Conservation (phyloP, 2,888 invertebrate genomes). For the Lepidocyrtoides sp. region DNA sequence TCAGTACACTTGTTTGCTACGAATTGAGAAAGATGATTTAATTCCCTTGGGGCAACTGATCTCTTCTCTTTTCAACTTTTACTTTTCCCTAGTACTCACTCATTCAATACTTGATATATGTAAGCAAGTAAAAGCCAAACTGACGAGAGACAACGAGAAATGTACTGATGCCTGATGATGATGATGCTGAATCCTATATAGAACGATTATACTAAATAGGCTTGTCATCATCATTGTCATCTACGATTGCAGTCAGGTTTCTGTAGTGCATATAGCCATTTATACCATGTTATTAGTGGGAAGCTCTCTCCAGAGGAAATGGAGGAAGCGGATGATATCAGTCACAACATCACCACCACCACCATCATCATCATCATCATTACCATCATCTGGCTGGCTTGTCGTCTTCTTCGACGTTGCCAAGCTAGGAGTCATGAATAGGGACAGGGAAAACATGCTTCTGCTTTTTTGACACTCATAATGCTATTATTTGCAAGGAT, state of each 20-base stretch:
- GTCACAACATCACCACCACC: slow-evolving; percentile 20
- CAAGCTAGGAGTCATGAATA: too few relatives aligned
- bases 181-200: not conserved
- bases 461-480: too few relatives aligned
- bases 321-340: slow-evolving; percentile 54
- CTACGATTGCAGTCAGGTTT: not conserved
- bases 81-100: not conserved
- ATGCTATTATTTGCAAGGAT: too few relatives aligned
- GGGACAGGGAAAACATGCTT: too few relatives aligned
- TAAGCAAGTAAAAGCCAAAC: not conserved
- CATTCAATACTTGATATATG: not conserved
- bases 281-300: not conserved
- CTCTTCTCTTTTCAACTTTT: slow-evolving; percentile 51
- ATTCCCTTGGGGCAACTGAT: slow-evolving; percentile 53
- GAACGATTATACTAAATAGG: slow-evolving; percentile 49
- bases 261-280: not conserved
- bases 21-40: slow-evolving; percentile 57
- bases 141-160: not conserved
- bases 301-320: not conserved
- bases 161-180: not conserved
- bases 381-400: too few relatives aligned
- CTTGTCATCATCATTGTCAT: slow-evolving; percentile 35
- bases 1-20: not conserved
- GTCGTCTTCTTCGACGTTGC: too few relatives aligned
- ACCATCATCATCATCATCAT: not conserved